Base-by-base conservation (phyloP, 1,140 invertebrate genomes). In the Lysiphlebus fabarum region DNA sequence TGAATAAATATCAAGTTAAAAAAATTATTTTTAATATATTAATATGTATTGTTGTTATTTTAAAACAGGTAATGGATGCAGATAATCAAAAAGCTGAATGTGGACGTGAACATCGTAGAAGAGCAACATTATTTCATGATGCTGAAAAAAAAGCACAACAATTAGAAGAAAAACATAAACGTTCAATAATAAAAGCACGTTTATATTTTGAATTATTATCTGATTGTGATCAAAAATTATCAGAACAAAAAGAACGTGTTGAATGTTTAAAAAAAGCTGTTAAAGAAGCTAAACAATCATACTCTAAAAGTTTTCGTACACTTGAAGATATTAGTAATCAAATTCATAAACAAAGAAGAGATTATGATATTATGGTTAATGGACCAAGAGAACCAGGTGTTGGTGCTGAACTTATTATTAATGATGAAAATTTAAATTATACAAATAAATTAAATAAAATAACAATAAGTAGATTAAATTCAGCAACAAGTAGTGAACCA, bases 261-360 rank as follows among this genome's bases (percentile, higher is more conserved):
- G 86, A 89, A 62, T 83, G 86, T 44, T 76, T 96, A 50, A 90
- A 95, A 70, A 84, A 83, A 68, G 86, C 87, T 58, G 90, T 97
- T 26, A 77, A 84, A 44, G 84, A 85, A 59, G 86, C 90, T 0
- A 97, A 97, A 75, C 78, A 84, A 62, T 85, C 87, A 56, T 96
- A 96, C 74, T 84, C 93, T 0, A 84, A 87, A 54, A 92, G 93
- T 7, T 77, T 97, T n/a, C 83, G 87, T 53, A 89, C 90, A 68
- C 80, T 97, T 9, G 95, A 97, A 79, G 84, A 88, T 68, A 96
- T 97, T 66, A 96, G 92, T 64, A 92, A 96, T 80, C 91, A 95
- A 75, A 96, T 97, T 69, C 93, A 97, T 79, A 71, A 84, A 80
- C 58, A 80, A 76, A 56, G 84, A 81, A 75, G 81, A 83, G 74